Percentiles rank a stretch among this genome's conserved stretches.
These are phyloP conservation scores for Scaptodrosophila latifasciaeformis DNA, from an alignment of 2,888 invertebrate species.

Conservation along the genomic window DNA sequence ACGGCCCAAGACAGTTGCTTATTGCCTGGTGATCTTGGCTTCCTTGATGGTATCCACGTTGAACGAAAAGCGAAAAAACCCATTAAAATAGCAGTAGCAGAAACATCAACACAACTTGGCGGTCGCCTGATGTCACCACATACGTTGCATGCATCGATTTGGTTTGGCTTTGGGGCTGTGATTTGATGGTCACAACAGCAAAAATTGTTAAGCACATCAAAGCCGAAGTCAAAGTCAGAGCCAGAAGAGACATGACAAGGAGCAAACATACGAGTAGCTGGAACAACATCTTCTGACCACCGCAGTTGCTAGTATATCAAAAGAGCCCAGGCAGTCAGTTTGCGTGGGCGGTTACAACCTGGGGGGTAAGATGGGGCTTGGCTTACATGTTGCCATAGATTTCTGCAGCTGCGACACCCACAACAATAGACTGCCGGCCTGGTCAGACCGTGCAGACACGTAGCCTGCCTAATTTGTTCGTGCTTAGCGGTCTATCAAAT, in stretches of 20 bases:
- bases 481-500: slow-evolving; percentile 23
- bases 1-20: not conserved
- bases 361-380: not conserved
- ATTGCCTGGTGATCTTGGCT: slow-evolving; percentile 35
- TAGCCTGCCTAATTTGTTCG: slow-evolving; percentile 42
- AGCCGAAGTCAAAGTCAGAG: not conserved
- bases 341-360: no score
- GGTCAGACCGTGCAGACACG: slow-evolving; percentile 26
- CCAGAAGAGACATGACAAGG: slow-evolving; percentile 15
- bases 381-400: slow-evolving; percentile 5
- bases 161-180: slow-evolving; percentile 34
- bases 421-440: not conserved
- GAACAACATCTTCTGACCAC: slow-evolving; percentile 58
- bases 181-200: slow-evolving; percentile 30
- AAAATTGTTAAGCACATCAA: no score
- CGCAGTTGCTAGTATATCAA: slow-evolving; percentile 11
- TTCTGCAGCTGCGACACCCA: slow-evolving; percentile 3
- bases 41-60: slow-evolving; percentile 61
- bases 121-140: slow-evolving; percentile 59
- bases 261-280: slow-evolving; percentile 53
- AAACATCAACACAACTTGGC: slow-evolving; percentile 27
- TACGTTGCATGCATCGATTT: slow-evolving; percentile 4
- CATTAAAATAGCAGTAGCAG: slow-evolving; percentile 55
- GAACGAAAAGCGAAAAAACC: slow-evolving; percentile 64
- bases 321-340: no score